Conservation (phyloP, 1,140 invertebrate genomes). For the Drosophila lacteicornis region DNA sequence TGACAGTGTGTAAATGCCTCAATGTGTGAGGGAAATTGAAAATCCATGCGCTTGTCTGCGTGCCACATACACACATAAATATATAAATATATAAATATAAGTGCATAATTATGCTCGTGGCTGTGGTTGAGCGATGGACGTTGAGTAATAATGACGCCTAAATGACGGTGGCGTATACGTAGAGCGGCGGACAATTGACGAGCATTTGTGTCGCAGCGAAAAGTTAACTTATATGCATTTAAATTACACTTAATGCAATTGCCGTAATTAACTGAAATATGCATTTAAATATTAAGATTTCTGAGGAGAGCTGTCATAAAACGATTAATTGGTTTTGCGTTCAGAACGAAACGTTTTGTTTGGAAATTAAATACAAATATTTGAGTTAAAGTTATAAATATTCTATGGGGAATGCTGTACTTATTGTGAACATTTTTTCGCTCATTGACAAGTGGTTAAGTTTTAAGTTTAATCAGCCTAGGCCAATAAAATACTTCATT, state of each 20-base stretch:
- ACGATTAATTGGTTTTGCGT: background rate
- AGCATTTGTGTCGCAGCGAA: conserved; percentile 11
- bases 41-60: background rate
- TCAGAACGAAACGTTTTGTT: conserved; percentile 7
- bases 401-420: too few relatives aligned
- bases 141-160: conserved; percentile 35
- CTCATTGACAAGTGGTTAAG: too few relatives aligned
- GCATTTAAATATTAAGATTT: conserved; percentile 18
- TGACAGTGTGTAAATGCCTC: background rate
- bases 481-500: background rate
- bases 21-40: conserved; percentile 20
- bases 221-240: conserved; percentile 38
- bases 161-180: conserved; percentile 53
- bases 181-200: conserved; percentile 41
- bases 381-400: conserved; percentile 13
- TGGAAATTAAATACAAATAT: conserved; percentile 30
- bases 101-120: conserved; percentile 26
- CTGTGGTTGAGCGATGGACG: conserved; percentile 4
- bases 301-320: conserved; percentile 3
- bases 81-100: background rate
- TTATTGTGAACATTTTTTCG: too few relatives aligned
- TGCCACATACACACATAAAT: background rate
- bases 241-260: conserved; percentile 37
- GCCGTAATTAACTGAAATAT: conserved; percentile 22
- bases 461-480: too few relatives aligned